Percentiles rank a stretch among this genome's conserved stretches.
phyloP scores from a whole-genome alignment of 2,797 vertebrate genomes.

The Pampus argenteus region DNA sequence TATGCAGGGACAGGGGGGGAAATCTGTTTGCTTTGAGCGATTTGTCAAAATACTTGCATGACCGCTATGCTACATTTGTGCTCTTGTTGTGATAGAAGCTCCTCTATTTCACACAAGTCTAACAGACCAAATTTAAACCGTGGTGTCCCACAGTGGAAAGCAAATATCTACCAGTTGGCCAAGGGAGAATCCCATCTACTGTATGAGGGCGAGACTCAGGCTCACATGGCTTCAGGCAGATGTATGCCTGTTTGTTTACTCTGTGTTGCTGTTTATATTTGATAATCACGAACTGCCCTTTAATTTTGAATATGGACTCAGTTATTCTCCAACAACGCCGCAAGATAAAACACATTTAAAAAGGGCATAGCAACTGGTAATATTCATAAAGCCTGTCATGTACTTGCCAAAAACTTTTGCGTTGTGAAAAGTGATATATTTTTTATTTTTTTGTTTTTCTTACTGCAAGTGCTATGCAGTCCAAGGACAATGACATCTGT shows the following conservation, averaged over 20 bases:
- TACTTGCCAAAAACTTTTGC: too few relatives aligned
- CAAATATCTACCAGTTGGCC: slow-evolving; percentile 58
- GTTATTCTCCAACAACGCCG: neutral
- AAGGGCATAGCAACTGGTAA: neutral
- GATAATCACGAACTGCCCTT: neutral
- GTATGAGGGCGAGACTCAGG: slow-evolving; percentile 11
- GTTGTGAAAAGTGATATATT: too few relatives aligned
- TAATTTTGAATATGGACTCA: neutral
- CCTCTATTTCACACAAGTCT: slow-evolving; percentile 61
- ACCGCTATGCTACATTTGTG: slow-evolving; percentile 51
- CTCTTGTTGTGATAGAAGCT: slow-evolving; percentile 67
- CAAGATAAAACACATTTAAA: neutral
- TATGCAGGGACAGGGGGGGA: too few relatives aligned
- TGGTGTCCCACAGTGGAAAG: slow-evolving; percentile 74
- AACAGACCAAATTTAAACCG: slow-evolving; percentile 72
- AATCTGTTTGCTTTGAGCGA: slow-evolving; percentile 68
- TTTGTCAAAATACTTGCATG: slow-evolving; percentile 56
- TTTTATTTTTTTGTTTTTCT: too few relatives aligned
- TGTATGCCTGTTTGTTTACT: slow-evolving; percentile 17
- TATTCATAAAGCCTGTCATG: neutral
- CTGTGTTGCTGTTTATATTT: slow-evolving; percentile 9
- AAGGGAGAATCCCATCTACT: slow-evolving; percentile 66
- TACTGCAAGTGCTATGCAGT: neutral
- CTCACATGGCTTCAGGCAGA: slow-evolving; percentile 15
- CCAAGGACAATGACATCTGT: neutral